Base-by-base conservation (phyloP, 64 coral and sea anemone species). In the Stylophora pistillata region DNA sequence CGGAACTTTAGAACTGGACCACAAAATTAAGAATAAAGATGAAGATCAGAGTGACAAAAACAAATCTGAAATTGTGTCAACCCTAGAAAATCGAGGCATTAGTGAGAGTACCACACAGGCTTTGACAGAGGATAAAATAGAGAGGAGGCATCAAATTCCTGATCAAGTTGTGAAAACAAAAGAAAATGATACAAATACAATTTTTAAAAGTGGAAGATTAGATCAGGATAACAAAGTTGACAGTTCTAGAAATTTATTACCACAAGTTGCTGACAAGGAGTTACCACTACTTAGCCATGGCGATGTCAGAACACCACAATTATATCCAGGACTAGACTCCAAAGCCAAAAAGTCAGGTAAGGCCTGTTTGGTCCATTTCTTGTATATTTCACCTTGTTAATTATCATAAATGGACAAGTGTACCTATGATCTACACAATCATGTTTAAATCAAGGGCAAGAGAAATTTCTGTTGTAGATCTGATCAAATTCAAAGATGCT, bases 291-390 rank as follows among this genome's bases (percentile, higher is more conserved):
- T n/a, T n/a, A n/a, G 20, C 33, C 20, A 87, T 37, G 14, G 58
- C 21, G 10, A 56, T 56, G 47, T 23, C 11, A 87, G 56, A 74
- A 32, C 71, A 5, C 74, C 73, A 56, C 4, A 66, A 3, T 71
- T 92, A 55, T 92, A 92, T 77, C 90, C 82, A 37, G 78, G 86
- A 71, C n/a, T 86, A 34, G 73, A 86, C 29, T 86, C 59, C 34
- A 10, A 63, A 18, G 5, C 65, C 63, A 68, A 23, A 21, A 37
- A 26, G 53, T 63, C 80, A 84, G 80, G 80, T 82, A 82, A 17
- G 23, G 17, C 17, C 26, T 68, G 12, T 7, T 68, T 26, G 64
- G 64, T 2, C 21, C 12, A 5, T 18, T 18, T 2, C 16, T 85
- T 17, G 13, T 81, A 78, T 82, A 89, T 58, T 28, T 33, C 37